Percentiles rank a stretch among this genome's conserved stretches.
These are phyloP conservation scores for Holacanthus passer DNA, from an alignment of 2,113 vertebrate species.

Conservation along the genomic window DNA sequence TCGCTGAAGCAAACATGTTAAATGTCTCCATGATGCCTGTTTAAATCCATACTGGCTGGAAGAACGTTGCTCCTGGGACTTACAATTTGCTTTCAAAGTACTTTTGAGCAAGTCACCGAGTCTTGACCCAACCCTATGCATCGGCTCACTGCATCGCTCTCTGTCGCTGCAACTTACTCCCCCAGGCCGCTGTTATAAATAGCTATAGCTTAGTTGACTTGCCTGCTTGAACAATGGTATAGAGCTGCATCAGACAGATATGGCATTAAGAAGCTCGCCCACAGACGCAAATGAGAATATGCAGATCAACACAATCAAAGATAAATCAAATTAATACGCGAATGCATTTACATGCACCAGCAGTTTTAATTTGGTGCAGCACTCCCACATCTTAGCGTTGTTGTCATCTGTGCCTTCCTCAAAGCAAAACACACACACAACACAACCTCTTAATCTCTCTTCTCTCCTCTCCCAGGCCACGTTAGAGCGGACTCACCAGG, in stretches of 20 bases:
- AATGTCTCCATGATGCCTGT: slow-evolving; percentile 26
- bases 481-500: slow-evolving; percentile 93
- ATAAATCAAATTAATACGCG: slow-evolving; percentile 37
- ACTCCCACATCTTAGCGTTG: slow-evolving; percentile 34
- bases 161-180: slow-evolving; percentile 49
- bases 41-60: slow-evolving; percentile 27
- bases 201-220: slow-evolving; percentile 52
- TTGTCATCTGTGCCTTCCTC: slow-evolving; percentile 31
- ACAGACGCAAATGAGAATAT: slow-evolving; percentile 45
- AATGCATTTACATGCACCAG: slow-evolving; percentile 28
- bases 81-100: slow-evolving; percentile 65
- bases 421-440: slow-evolving; percentile 30
- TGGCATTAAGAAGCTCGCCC: slow-evolving; percentile 25
- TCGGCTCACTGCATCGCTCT: slow-evolving; percentile 51
- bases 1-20: not conserved
- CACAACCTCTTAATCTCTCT: slow-evolving; percentile 30
- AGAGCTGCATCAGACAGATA: slow-evolving; percentile 34
- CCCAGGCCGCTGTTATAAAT: slow-evolving; percentile 58
- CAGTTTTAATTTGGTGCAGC: slow-evolving; percentile 51
- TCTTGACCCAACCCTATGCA: slow-evolving; percentile 61
- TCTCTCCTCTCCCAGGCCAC: slow-evolving; percentile 84
- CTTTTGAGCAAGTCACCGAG: slow-evolving; percentile 49
- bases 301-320: slow-evolving; percentile 35
- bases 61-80: slow-evolving; percentile 35
- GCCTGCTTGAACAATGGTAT: slow-evolving; percentile 39